Conservation (phyloP, 2,113 vertebrate genomes). For the Pteronura brasiliensis region DNA sequence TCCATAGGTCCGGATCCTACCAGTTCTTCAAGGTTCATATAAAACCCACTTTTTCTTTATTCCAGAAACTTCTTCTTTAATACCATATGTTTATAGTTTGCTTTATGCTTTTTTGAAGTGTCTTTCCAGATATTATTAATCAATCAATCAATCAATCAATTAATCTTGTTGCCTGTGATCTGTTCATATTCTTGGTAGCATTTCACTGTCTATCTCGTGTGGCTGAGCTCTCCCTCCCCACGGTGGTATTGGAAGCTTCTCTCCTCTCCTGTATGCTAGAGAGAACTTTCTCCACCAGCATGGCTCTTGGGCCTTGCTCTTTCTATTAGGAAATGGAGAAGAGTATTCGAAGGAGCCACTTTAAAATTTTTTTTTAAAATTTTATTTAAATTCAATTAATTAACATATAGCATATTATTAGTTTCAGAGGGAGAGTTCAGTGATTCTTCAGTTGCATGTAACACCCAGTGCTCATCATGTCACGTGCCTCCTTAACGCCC, state of each 20-base stretch:
- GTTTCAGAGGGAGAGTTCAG: background rate
- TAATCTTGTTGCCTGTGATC: background rate
- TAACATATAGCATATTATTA: background rate
- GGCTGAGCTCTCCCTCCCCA: fast-evolving
- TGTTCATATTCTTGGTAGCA: background rate
- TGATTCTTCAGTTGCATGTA: background rate
- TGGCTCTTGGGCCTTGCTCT: background rate
- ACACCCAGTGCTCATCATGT: background rate
- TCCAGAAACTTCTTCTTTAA: background rate
- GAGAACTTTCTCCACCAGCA: background rate
- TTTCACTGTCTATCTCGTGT: fast-evolving
- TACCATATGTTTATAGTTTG: fast-evolving
- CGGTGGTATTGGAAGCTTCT: background rate
- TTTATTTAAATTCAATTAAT: background rate
- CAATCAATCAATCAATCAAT: too few species aligned
- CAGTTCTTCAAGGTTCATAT: background rate
- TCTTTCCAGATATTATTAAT: background rate
- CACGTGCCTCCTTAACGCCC: background rate
- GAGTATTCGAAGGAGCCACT: too few species aligned
- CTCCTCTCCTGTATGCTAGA: background rate
- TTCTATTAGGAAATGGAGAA: background rate
- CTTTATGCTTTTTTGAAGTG: background rate
- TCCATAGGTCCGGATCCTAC: background rate
- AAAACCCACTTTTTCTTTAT: background rate
- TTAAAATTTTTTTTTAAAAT: background rate